phyloP scores from a whole-genome alignment of 2,113 vertebrate genomes.

The Etheostoma cragini region DNA sequence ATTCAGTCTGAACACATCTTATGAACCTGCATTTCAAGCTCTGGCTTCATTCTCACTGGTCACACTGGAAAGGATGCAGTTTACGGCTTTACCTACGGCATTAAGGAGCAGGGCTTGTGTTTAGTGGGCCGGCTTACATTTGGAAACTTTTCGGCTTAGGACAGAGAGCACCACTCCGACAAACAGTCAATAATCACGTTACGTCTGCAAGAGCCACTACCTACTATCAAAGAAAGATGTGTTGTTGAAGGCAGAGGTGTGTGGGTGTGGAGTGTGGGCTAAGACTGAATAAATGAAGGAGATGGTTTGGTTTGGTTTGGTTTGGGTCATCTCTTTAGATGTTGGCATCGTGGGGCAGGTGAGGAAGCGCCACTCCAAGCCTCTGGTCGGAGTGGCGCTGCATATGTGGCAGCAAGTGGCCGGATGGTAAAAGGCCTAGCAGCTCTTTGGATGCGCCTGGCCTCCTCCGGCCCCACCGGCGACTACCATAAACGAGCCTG shows the following conservation, averaged over 20 bases:
- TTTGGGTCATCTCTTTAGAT: conserved; percentile 70
- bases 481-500: conserved; percentile 57
- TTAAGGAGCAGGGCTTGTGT: conserved; percentile 44
- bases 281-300: conserved; percentile 46
- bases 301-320: conserved; percentile 58
- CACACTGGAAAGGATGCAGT: conserved; percentile 25
- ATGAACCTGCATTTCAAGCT: conserved; percentile 11
- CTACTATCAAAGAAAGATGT: conserved; percentile 64
- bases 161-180: conserved; percentile 60
- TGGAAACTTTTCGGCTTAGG: conserved; percentile 45
- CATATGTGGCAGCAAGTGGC: conserved; percentile 45
- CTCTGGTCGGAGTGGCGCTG: conserved; percentile 57
- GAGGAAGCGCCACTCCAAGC: conserved; percentile 76
- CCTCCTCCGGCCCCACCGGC: conserved; percentile 56
- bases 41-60: conserved; percentile 30
- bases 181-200: conserved; percentile 56
- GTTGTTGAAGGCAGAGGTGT: conserved; percentile 65
- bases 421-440: conserved; percentile 42
- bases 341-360: conserved; percentile 61
- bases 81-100: conserved; percentile 46
- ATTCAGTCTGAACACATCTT: conserved; percentile 34
- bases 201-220: conserved; percentile 68
- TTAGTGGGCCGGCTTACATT: conserved; percentile 44
- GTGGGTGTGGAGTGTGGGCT: conserved; percentile 17
- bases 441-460: conserved; percentile 61